A percentile compares a stretch with the other conserved stretches of the same genome.
Conservation (phyloP, 2,888 invertebrate species). For the Drosophila basisetae region DNA sequence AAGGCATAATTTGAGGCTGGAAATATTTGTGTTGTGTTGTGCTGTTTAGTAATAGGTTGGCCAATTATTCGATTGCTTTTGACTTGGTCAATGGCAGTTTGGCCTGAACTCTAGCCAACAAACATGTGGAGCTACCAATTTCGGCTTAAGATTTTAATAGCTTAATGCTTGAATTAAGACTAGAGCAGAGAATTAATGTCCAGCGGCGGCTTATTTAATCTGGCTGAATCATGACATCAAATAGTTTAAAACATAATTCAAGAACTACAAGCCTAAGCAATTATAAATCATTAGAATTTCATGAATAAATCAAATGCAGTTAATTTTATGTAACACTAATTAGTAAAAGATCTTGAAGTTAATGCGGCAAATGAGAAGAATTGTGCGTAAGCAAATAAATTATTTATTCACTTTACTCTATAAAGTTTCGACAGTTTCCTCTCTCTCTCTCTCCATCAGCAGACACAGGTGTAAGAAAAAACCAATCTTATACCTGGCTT, state of each 20-base stretch:
- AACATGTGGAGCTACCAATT: constrained; percentile 2
- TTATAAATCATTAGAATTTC: neutral
- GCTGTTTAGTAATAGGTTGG: constrained; percentile 34
- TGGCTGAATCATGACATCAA: constrained; percentile 2
- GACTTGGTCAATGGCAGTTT: constrained; percentile 50
- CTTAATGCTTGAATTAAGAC: neutral
- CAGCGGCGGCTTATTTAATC: constrained; percentile 9
- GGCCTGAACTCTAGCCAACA: constrained; percentile 33
- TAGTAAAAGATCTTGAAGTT: neutral
- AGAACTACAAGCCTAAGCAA: neutral
- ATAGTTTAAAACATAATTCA: neutral
- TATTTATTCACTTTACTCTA: neutral
- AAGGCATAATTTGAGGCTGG: constrained; percentile 67
- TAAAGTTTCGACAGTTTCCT: neutral
- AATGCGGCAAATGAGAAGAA: neutral
- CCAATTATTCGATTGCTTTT: constrained; percentile 55
- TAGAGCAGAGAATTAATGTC: neutral
- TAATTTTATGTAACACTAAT: neutral
- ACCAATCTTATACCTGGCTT: neutral
- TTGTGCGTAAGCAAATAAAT: neutral
- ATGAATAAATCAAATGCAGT: neutral
- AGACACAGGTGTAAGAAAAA: neutral
- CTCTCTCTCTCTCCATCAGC: neutral
- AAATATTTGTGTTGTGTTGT: constrained; percentile 32
- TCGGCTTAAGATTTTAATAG: neutral